Evolutionary conservation across 1,140 invertebrate species (phyloP).

Genomic region (Choristoneura fumiferana): DNA sequence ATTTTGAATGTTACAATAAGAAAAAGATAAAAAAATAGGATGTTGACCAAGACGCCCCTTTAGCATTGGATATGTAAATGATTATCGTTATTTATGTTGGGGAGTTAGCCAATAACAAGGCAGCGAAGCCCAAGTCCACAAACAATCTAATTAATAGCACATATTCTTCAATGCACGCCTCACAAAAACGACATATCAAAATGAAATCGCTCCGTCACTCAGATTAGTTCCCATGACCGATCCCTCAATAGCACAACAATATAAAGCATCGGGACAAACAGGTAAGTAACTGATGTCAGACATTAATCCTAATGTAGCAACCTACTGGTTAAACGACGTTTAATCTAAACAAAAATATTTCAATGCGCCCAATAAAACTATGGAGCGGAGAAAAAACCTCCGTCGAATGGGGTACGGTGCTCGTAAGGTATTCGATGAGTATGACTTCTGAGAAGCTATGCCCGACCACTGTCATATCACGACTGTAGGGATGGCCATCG

Average conservation of each 20-base stretch:
- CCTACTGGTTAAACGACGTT: conserved; percentile 69
- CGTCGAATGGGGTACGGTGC: conserved; percentile 53
- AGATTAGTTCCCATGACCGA: conserved; percentile 17
- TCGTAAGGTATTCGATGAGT: conserved; percentile 72
- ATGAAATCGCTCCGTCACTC: conserved; percentile 15
- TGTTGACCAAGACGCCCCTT: no score
- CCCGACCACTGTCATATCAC: conserved; percentile 72
- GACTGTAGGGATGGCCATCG: conserved; percentile 49
- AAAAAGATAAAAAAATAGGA: no score
- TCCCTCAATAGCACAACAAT: conserved; percentile 35
- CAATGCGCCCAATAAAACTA: conserved; percentile 73
- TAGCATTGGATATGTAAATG: no score
- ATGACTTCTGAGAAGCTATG: conserved; percentile 72
- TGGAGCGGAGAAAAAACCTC: conserved; percentile 56
- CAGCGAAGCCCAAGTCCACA: no score
- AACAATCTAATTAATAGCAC: neutral
- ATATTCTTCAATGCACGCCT: neutral
- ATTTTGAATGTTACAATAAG: no score
- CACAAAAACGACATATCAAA: conserved; percentile 13
- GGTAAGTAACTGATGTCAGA: conserved; percentile 64
- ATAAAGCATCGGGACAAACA: conserved; percentile 34
- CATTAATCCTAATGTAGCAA: conserved; percentile 76
- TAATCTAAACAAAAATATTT: conserved; percentile 78
- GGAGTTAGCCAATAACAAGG: no score
- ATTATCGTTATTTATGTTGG: no score